A percentile compares a stretch with the other conserved stretches of the same genome.
Conservation (phyloP, 2,113 vertebrate genomes). For the Myodes glareolus region DNA sequence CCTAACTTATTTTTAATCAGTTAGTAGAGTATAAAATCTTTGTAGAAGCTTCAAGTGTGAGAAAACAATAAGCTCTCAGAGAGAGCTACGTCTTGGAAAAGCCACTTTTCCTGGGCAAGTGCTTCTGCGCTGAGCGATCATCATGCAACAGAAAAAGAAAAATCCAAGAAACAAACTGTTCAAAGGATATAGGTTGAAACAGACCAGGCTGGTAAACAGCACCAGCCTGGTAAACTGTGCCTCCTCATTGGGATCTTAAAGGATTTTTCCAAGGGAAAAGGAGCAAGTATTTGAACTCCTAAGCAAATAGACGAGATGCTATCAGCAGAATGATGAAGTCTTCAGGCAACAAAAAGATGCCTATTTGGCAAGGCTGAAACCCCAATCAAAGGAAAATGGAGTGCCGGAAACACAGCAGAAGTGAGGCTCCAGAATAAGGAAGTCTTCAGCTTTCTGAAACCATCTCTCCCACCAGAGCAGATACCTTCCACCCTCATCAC, state of each 20-base stretch:
- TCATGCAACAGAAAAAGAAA: background rate
- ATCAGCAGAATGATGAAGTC: background rate
- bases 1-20: constrained; percentile 25
- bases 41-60: constrained; percentile 19
- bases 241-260: background rate
- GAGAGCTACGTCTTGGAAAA: constrained; percentile 4
- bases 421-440: background rate
- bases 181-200: background rate
- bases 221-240: background rate
- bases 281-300: background rate
- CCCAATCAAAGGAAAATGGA: background rate
- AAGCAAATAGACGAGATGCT: background rate
- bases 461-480: background rate
- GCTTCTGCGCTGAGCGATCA: background rate
- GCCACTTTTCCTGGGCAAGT: background rate
- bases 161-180: background rate
- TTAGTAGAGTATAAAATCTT: background rate
- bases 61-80: background rate
- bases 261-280: background rate
- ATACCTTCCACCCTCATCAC: background rate
- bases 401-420: background rate
- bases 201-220: background rate
- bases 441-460: background rate
- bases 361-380: background rate
- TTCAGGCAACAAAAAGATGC: background rate